Evolutionary conservation across 1,140 invertebrate species (phyloP), one percentile per base, ranked within the genome.

Genomic region (Trachymyrmex septentrionalis): DNA sequence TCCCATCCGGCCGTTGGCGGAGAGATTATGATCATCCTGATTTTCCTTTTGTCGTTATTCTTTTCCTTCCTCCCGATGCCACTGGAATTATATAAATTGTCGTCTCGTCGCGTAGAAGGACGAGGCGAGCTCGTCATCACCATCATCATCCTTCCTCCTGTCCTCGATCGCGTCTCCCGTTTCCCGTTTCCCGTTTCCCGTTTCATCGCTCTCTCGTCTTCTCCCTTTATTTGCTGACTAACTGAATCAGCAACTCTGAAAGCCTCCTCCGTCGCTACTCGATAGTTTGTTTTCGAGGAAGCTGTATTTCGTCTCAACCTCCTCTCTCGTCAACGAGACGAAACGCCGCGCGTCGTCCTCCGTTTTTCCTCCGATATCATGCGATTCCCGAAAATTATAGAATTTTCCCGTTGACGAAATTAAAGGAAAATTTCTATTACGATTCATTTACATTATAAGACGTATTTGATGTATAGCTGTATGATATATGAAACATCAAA

Each of bases 211-310:
- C 27, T 34, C n/a, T 44, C 71, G 71, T 53, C 71, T 50, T 30
- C 77, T 14, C n/a, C 14, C 24, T 82, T 73, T 82, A 82, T 82
- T 75, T 84, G 38, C 38, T 38, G 27, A 73, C 80, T 84, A 84
- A 84, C 69, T 61, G 69, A 84, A 75, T 84, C 80, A 84, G 69
- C 80, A 34, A 72, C 66, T 71, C 66, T 71, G 78, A 16, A 44
- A 73, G 69, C 55, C 67, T 84, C 14, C 38, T n/a, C 61, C n/a
- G 21, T 82, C 48, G 69, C 59, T 53, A 85, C 59, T 77, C 82
- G 82, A 85, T 76, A 64, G 82, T 85, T 67, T 78, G 61, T 59
- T 85, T 85, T 85, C 73, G 48, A 64, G 66, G 48, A 64, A 64
- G 59, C 53, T 61, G 73, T 85, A 72, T 73, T 82, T 84, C 44